Conservation (phyloP, 2,797 vertebrate species). For the Gorsachius magnificus region DNA sequence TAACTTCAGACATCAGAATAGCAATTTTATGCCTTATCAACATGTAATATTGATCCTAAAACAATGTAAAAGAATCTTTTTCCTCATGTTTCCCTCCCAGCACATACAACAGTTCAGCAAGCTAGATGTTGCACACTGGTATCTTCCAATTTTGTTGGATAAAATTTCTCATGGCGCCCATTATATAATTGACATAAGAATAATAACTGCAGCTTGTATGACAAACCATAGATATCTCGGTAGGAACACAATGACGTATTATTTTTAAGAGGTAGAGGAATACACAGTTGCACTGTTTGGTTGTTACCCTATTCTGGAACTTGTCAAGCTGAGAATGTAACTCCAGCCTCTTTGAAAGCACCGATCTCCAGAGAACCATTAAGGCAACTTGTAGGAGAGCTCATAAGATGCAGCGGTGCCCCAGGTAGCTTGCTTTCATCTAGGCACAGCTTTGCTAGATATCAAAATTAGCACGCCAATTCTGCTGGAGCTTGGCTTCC, state of each 20-base stretch:
- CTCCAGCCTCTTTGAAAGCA: not conserved
- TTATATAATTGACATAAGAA: not conserved
- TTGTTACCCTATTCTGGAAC: not conserved
- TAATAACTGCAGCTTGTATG: not conserved
- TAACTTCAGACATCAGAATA: not conserved
- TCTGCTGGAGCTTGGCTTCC: not conserved
- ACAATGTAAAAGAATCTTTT: not conserved
- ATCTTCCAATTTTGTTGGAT: not conserved
- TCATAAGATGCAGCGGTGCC: not conserved
- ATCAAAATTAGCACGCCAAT: not conserved
- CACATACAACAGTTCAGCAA: not conserved
- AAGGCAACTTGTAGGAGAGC: not conserved
- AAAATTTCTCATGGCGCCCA: not conserved
- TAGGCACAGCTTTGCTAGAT: not conserved
- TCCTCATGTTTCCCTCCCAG: not conserved
- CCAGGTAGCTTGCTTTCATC: not conserved
- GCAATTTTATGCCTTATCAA: not conserved
- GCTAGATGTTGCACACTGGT: accelerated
- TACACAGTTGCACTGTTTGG: not conserved
- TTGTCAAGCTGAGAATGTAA: not conserved
- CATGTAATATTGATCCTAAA: not conserved
- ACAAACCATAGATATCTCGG: accelerated
- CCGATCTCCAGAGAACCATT: not conserved
- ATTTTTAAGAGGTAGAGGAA: not conserved
- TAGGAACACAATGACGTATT: accelerated